Conservation (phyloP, 2,113 vertebrate genomes). For the Phalacrocorax pelagicus region DNA sequence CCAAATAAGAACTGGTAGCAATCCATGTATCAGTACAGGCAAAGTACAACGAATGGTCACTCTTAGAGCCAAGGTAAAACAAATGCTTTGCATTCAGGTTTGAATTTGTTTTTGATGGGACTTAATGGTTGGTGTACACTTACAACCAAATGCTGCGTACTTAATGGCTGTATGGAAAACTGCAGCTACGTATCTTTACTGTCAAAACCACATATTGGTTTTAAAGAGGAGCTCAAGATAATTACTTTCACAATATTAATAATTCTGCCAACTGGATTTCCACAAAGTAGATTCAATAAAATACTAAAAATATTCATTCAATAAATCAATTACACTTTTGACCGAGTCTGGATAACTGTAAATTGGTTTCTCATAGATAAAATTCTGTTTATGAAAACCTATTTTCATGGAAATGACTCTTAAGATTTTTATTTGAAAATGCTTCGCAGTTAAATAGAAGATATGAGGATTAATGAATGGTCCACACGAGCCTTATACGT, state of each 20-base stretch:
- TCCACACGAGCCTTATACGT: not conserved
- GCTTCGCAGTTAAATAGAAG: not conserved
- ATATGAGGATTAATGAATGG: not conserved
- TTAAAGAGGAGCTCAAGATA: slow-evolving; percentile 31
- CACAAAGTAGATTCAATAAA: slow-evolving; percentile 17
- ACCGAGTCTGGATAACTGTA: not conserved
- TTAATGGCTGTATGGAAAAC: slow-evolving; percentile 23
- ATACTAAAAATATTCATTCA: slow-evolving; percentile 24
- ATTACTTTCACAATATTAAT: slow-evolving; percentile 41
- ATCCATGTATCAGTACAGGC: not conserved
- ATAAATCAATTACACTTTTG: slow-evolving; percentile 31
- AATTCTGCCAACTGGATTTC: slow-evolving; percentile 45
- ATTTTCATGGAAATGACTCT: not conserved
- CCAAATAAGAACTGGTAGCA: not conserved
- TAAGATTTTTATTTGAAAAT: slow-evolving; percentile 20
- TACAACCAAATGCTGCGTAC: not conserved
- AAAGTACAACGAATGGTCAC: not conserved
- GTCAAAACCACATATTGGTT: not conserved
- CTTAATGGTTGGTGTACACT: slow-evolving; percentile 11
- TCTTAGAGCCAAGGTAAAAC: not conserved
- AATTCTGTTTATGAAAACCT: slow-evolving; percentile 26
- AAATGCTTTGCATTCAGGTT: not conserved
- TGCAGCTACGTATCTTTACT: not conserved
- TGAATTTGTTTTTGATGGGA: slow-evolving; percentile 10
- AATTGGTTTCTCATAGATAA: slow-evolving; percentile 37